Conservation (phyloP, 2,113 vertebrate species). For the Neogale vison region DNA sequence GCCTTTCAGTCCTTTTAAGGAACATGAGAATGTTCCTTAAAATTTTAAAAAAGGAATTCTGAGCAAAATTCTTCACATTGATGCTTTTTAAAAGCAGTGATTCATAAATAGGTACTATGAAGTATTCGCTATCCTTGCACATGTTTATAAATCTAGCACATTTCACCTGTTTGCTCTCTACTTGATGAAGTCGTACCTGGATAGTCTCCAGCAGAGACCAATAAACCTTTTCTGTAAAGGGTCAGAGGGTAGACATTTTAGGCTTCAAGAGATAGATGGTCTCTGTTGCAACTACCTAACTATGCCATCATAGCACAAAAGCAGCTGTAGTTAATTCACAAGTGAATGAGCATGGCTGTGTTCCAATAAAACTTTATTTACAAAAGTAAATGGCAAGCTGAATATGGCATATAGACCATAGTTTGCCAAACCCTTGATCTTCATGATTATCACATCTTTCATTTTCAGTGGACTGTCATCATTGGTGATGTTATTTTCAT, state of each 20-base stretch:
- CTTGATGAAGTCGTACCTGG: not conserved
- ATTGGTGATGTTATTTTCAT: not conserved
- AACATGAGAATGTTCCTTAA: not conserved
- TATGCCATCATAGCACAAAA: not conserved
- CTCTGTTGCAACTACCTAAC: not conserved
- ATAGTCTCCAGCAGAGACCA: not conserved
- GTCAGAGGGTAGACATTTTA: not conserved
- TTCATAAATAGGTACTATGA: not conserved
- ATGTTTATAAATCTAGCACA: not conserved
- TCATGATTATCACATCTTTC: not conserved
- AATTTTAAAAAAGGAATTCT: not conserved
- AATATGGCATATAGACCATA: not conserved
- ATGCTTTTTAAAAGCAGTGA: constrained; percentile 33
- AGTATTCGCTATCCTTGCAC: not conserved
- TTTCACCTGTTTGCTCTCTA: not conserved
- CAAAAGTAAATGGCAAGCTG: not conserved
- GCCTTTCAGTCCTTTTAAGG: not conserved
- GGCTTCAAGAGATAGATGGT: not conserved
- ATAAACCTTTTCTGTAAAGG: not conserved
- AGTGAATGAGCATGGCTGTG: not conserved
- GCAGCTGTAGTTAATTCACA: not conserved
- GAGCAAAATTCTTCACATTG: not conserved
- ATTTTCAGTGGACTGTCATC: not conserved
- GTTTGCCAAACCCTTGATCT: not conserved
- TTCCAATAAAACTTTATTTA: constrained; percentile 55